Conservation (phyloP, 2,888 invertebrate species). For the Aphidoletes aphidimyza region DNA sequence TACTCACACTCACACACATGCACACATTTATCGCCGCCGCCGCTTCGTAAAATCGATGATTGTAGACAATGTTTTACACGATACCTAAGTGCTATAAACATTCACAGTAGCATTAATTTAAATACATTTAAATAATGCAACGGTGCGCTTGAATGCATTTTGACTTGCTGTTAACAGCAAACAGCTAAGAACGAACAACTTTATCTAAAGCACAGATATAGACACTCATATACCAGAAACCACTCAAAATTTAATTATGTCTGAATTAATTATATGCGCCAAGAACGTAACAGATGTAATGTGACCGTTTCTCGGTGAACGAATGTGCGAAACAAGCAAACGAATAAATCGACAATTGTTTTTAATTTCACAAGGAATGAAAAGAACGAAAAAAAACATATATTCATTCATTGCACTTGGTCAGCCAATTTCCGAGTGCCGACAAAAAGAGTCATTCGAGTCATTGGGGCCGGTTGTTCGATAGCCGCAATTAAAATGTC, state of each 20-base stretch:
- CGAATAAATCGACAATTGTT: too few relatives aligned
- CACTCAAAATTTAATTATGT: slow-evolving; percentile 48
- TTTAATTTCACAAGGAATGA: background rate
- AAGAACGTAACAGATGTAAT: slow-evolving; percentile 41
- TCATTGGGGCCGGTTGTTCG: too few relatives aligned
- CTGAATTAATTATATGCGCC: slow-evolving; percentile 52
- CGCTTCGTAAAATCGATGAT: slow-evolving; percentile 5
- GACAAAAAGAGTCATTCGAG: slow-evolving; percentile 8
- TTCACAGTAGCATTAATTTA: background rate
- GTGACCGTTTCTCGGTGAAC: background rate
- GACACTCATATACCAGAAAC: slow-evolving; percentile 13
- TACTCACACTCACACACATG: background rate
- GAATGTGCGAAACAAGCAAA: background rate
- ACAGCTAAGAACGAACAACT: too few relatives aligned
- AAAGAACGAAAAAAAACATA: background rate
- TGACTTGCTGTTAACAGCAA: too few relatives aligned
- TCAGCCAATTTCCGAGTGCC: background rate
- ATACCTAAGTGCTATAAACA: background rate
- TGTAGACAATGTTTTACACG: background rate
- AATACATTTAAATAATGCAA: slow-evolving; percentile 23
- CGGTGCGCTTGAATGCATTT: background rate
- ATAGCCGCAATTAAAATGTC: slow-evolving; percentile 14
- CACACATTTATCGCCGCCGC: too few relatives aligned
- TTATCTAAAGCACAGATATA: too few relatives aligned
- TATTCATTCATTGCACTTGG: slow-evolving; percentile 14